Conservation (phyloP, 2,113 vertebrate species). For the Morone chrysops region DNA sequence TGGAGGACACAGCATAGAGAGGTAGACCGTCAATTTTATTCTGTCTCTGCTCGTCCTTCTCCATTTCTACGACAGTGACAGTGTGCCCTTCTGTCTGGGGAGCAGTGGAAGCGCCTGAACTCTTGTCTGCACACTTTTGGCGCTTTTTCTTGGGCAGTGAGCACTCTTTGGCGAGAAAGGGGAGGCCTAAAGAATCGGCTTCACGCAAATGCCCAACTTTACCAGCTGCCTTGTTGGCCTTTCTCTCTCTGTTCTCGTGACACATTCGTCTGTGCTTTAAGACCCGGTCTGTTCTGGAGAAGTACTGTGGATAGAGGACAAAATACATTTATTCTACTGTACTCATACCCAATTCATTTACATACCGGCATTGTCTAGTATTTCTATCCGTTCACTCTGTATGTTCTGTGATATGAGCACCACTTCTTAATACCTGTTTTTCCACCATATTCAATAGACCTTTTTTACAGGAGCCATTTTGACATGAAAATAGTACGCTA, state of each 20-base stretch:
- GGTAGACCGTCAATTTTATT: conserved; percentile 91
- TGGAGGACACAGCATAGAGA: conserved; percentile 91
- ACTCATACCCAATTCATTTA: background rate
- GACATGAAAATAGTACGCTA: too few species aligned
- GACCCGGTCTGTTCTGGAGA: conserved; percentile 98
- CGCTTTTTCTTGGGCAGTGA: conserved; percentile 96
- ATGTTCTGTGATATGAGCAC: too few species aligned
- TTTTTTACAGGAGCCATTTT: too few species aligned
- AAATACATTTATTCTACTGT: background rate
- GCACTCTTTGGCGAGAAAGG: conserved; percentile 90
- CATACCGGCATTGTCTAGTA: too few species aligned
- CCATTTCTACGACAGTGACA: conserved; percentile 58
- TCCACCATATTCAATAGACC: too few species aligned
- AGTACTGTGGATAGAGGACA: conserved; percentile 86
- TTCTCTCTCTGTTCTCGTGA: conserved; percentile 96
- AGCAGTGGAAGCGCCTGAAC: conserved; percentile 49
- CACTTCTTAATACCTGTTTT: too few species aligned
- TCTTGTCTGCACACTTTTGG: conserved; percentile 91
- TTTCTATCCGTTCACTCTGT: too few species aligned
- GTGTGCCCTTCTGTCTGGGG: conserved; percentile 73
- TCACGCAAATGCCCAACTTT: conserved; percentile 89
- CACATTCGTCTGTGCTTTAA: conserved; percentile 99
- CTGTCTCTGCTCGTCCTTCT: conserved; percentile 89
- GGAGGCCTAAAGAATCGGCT: conserved; percentile 86
- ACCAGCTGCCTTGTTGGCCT: conserved; percentile 89